These are phyloP conservation scores for Leuciscus idus DNA, from an alignment of 2,113 vertebrate species.

Conservation along the genomic window DNA sequence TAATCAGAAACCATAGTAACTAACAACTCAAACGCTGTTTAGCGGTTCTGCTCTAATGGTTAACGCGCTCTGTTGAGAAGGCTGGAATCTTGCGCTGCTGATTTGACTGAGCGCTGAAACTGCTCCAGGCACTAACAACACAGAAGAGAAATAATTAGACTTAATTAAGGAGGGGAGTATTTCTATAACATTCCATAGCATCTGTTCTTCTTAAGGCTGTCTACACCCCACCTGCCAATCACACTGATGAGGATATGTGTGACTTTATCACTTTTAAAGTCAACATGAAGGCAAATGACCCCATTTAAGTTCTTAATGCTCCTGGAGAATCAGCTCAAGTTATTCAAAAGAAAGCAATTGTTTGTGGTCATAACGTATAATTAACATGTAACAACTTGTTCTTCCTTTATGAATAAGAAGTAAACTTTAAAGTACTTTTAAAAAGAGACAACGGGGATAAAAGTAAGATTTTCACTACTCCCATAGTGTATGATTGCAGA, in stretches of 20 bases:
- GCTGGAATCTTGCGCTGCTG: background rate
- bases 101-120: background rate
- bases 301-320: background rate
- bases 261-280: background rate
- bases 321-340: background rate
- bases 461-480: no score
- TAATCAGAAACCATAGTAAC: no score
- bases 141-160: conserved; percentile 67
- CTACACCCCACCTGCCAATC: background rate
- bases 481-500: no score
- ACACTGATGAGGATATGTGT: background rate
- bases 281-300: background rate
- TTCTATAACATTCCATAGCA: conserved; percentile 62
- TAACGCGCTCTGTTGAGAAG: conserved; percentile 10
- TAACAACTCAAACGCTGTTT: background rate
- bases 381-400: background rate
- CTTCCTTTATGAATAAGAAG: background rate
- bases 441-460: no score
- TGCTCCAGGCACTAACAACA: conserved; percentile 54
- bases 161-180: conserved; percentile 65
- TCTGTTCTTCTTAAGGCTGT: conserved; percentile 61
- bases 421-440: background rate
- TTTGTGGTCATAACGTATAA: background rate
- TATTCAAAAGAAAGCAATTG: background rate
- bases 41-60: background rate